Percentiles rank a stretch among this genome's conserved stretches.
These are phyloP conservation scores for Tribolium madens DNA, from an alignment of 1,140 invertebrate species.

Conservation along the genomic window DNA sequence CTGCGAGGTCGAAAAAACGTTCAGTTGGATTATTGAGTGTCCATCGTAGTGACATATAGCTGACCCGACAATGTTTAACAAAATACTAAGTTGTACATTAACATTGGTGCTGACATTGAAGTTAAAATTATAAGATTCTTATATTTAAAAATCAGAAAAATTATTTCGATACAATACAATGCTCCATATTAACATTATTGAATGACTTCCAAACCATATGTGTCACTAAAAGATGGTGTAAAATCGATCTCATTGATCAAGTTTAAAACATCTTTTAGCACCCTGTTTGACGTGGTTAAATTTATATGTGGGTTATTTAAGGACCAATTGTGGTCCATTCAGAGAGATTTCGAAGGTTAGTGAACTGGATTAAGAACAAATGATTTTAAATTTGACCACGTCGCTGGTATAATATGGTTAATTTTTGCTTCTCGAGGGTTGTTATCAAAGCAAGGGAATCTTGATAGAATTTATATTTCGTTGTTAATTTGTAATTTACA, in stretches of 20 bases:
- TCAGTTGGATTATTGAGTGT: no score
- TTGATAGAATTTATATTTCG: not conserved
- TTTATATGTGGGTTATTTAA: slow-evolving; percentile 42
- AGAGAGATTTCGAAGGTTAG: slow-evolving; percentile 22
- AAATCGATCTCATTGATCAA: not conserved
- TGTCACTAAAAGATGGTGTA: slow-evolving; percentile 5
- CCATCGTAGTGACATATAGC: no score
- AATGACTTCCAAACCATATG: slow-evolving; percentile 29
- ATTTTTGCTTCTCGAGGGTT: not conserved
- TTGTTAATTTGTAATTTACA: not conserved
- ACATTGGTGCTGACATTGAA: no score
- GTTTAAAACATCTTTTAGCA: slow-evolving; percentile 14
- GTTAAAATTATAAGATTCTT: no score
- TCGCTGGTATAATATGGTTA: slow-evolving; percentile 37
- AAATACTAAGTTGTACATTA: no score
- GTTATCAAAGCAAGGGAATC: not conserved
- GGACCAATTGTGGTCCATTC: slow-evolving; percentile 45
- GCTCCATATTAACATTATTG: slow-evolving; percentile 43
- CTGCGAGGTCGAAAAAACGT: no score
- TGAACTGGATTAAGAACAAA: slow-evolving; percentile 42
- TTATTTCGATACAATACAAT: slow-evolving; percentile 6
- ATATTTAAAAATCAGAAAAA: no score
- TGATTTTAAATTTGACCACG: slow-evolving; percentile 45
- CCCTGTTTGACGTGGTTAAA: slow-evolving; percentile 13
- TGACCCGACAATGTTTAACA: no score